Evolutionary conservation across 2,888 invertebrate species (phyloP).

Genomic region (Drosophila austrosaltans): DNA sequence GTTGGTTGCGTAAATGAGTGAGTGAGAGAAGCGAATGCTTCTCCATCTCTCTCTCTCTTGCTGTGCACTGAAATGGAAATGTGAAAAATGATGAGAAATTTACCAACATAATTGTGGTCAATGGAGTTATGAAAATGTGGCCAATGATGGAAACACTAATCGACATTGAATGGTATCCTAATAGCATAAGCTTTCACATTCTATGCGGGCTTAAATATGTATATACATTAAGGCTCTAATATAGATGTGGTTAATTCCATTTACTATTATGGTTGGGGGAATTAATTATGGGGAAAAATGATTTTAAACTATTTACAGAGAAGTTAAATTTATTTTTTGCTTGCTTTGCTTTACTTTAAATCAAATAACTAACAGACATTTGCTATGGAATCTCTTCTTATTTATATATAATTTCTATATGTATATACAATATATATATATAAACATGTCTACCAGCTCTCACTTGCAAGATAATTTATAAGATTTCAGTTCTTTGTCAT

Average conservation of each 20-base stretch:
- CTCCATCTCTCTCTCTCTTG: background rate
- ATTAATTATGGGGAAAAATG: background rate
- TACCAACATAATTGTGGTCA: slow-evolving; percentile 68
- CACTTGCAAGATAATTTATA: too few relatives aligned
- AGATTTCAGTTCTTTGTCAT: too few relatives aligned
- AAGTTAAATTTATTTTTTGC: too few relatives aligned
- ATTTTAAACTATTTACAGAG: background rate
- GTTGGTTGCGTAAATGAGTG: slow-evolving; percentile 40
- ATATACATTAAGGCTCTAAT: background rate
- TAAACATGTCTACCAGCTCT: too few relatives aligned
- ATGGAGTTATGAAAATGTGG: slow-evolving; percentile 44
- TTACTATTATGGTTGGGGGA: background rate
- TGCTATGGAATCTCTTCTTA: too few relatives aligned
- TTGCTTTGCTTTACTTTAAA: too few relatives aligned
- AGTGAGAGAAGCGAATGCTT: slow-evolving; percentile 16
- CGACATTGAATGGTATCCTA: slow-evolving; percentile 39
- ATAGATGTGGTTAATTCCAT: background rate
- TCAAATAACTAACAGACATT: too few relatives aligned
- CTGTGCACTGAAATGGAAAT: slow-evolving; percentile 34
- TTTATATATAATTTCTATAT: too few relatives aligned
- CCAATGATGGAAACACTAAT: slow-evolving; percentile 28
- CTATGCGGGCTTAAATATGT: background rate
- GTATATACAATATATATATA: too few relatives aligned
- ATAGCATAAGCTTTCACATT: slow-evolving; percentile 29
- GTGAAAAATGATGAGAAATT: slow-evolving; percentile 63